Percentiles rank a stretch among this genome's conserved stretches.
These are phyloP conservation scores for Alectura lathami DNA, from an alignment of 2,113 vertebrate genomes.

Conservation along the genomic window DNA sequence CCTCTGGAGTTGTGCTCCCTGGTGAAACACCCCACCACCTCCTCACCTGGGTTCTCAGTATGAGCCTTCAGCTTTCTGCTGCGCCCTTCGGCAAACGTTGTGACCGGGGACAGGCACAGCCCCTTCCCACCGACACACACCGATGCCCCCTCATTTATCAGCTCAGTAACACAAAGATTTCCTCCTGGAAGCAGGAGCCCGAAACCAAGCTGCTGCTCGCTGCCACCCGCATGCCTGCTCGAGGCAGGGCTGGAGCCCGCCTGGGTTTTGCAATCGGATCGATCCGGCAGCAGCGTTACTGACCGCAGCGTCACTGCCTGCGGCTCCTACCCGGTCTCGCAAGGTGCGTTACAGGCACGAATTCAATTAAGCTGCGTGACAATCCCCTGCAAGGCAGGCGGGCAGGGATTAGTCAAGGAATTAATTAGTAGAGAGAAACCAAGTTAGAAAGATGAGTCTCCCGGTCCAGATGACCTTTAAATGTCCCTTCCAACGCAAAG, in stretches of 20 bases:
- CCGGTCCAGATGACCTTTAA: too few relatives aligned
- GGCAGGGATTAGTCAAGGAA: background rate
- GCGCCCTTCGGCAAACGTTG: background rate
- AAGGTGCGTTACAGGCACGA: background rate
- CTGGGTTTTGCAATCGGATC: background rate
- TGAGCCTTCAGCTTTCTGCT: background rate
- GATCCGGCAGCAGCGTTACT: background rate
- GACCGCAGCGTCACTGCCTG: too few relatives aligned
- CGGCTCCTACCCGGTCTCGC: background rate
- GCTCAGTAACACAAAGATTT: background rate
- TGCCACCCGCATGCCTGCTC: rapidly evolving
- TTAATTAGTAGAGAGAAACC: background rate
- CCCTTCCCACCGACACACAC: rapidly evolving
- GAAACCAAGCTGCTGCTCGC: background rate
- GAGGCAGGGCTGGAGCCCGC: background rate
- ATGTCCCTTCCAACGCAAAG: too few relatives aligned
- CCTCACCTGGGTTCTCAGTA: background rate
- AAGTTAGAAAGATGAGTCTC: background rate
- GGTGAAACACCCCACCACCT: background rate
- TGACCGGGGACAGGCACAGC: background rate
- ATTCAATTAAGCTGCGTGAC: background rate
- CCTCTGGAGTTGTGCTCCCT: background rate
- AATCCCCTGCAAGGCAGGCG: background rate
- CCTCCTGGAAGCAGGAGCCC: background rate
- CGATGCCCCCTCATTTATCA: background rate